Conservation (phyloP, 2,888 invertebrate species). For the Julus scanicus region DNA sequence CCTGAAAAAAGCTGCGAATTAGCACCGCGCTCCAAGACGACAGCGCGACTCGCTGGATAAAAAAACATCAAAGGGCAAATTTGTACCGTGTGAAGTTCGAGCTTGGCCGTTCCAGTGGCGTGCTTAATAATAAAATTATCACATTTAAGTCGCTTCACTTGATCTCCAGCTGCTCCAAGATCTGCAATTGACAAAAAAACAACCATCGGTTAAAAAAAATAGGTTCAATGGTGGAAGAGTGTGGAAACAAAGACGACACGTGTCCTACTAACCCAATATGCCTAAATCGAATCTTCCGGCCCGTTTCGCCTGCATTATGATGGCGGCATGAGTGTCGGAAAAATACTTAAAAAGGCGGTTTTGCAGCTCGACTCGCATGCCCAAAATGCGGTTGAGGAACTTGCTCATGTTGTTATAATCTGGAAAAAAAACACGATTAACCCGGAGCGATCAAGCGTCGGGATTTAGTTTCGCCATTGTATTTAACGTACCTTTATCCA, state of each 20-base stretch:
- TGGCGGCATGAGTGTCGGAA: constrained; percentile 91
- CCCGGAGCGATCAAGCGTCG: neutral
- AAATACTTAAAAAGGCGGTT: constrained; percentile 98
- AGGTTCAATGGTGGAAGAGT: neutral
- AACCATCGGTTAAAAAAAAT: constrained; percentile 3
- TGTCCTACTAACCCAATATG: constrained; percentile 72
- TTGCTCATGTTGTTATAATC: constrained; percentile 98
- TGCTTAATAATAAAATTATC: constrained; percentile 87
- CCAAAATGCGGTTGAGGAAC: constrained; percentile 95
- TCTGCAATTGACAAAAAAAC: constrained; percentile 70
- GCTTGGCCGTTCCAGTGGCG: constrained; percentile 86
- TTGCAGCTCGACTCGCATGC: constrained; percentile 96
- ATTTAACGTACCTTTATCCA: constrained; percentile 79
- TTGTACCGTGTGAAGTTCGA: constrained; percentile 76
- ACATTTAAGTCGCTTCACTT: constrained; percentile 84
- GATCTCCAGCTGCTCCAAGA: constrained; percentile 92
- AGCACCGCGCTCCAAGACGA: too few relatives aligned
- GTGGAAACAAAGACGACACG: neutral
- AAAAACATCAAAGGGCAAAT: neutral
- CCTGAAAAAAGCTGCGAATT: constrained; percentile 71
- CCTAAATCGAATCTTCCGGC: constrained; percentile 96
- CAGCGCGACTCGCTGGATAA: too few relatives aligned
- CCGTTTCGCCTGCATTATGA: constrained; percentile 91
- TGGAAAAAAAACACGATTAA: constrained; percentile 47
- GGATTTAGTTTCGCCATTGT: too few relatives aligned